Percentiles rank a stretch among this genome's conserved stretches.
Conservation (phyloP, 2,113 vertebrate species). For the Halcyon senegalensis region DNA sequence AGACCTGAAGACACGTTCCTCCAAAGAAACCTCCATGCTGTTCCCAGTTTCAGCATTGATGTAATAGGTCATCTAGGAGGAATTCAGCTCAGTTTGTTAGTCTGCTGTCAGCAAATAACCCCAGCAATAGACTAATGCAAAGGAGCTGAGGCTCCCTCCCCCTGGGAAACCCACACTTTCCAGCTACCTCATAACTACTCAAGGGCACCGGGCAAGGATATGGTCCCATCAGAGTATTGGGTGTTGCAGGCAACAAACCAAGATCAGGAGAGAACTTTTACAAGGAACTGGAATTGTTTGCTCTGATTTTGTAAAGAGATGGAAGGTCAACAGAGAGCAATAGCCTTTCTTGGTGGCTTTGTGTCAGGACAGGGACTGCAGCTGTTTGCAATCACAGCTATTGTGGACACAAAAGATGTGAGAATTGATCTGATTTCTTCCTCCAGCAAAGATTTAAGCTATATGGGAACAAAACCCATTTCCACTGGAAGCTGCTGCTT, state of each 20-base stretch:
- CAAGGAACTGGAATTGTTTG: not conserved
- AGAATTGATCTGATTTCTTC: not conserved
- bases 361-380: not conserved
- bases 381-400: not conserved
- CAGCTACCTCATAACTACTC: not conserved
- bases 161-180: not conserved
- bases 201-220: not conserved
- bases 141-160: not conserved
- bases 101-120: not conserved
- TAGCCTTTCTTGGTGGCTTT: not conserved
- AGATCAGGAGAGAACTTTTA: not conserved
- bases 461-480: not conserved
- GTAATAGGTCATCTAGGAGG: not conserved
- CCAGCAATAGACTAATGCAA: not conserved
- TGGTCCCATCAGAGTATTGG: rapidly evolving
- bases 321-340: not conserved
- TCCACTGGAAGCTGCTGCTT: not conserved
- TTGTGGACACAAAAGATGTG: not conserved
- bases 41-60: not conserved
- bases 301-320: not conserved
- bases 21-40: not conserved
- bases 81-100: not conserved
- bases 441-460: not conserved
- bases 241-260: not conserved
- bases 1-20: not conserved